phyloP scores from a whole-genome alignment of 2,797 vertebrate species.

The Mastacembelus armatus region DNA sequence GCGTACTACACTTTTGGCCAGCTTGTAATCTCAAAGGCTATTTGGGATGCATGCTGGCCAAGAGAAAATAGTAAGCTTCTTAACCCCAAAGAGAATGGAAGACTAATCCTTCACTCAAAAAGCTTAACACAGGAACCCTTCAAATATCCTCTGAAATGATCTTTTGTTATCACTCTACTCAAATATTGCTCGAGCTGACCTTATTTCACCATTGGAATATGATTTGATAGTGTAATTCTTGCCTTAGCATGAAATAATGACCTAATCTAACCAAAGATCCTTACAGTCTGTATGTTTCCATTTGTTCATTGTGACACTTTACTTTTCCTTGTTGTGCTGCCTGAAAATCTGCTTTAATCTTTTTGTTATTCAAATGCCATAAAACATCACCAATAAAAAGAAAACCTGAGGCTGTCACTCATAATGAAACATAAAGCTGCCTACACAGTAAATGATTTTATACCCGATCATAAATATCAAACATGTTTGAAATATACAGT shows the following conservation, averaged over 20 bases:
- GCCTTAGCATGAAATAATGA: not conserved
- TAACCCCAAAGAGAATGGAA: constrained; percentile 62
- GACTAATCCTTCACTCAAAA: constrained; percentile 63
- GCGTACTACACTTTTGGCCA: constrained; percentile 31
- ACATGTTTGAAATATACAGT: too few relatives aligned
- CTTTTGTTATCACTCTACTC: constrained; percentile 43
- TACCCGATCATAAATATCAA: too few relatives aligned
- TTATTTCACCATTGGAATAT: constrained; percentile 12
- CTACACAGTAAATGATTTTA: too few relatives aligned
- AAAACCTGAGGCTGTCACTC: not conserved
- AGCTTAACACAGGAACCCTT: constrained; percentile 41
- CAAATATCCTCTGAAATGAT: constrained; percentile 42
- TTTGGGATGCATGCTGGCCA: constrained; percentile 50
- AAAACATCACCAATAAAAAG: not conserved
- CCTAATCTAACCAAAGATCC: constrained; percentile 3
- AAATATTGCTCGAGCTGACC: constrained; percentile 13
- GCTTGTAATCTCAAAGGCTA: constrained; percentile 53
- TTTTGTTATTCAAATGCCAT: not conserved
- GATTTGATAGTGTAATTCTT: constrained; percentile 5
- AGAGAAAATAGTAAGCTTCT: constrained; percentile 69
- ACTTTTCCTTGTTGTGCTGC: not conserved
- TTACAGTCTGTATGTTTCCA: not conserved
- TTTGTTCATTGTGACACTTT: not conserved
- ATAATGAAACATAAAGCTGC: not conserved
- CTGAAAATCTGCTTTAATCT: not conserved